phyloP scores from a whole-genome alignment of 2,113 vertebrate genomes.

The Marcusenius ussheri region DNA sequence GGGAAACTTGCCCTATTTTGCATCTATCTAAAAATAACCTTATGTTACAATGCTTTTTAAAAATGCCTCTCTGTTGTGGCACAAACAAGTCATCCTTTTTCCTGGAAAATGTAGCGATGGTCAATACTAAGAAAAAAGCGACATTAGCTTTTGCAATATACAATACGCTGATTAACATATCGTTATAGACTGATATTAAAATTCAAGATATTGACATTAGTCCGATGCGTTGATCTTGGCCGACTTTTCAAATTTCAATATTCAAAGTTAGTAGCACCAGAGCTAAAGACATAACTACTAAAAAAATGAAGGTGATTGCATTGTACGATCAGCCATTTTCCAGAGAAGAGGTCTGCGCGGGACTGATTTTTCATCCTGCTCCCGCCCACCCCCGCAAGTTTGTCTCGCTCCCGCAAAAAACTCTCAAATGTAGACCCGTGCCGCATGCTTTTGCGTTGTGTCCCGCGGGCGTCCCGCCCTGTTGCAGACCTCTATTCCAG shows the following conservation, averaged over 20 bases:
- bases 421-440: too few species aligned
- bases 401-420: too few species aligned
- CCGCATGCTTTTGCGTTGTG: too few species aligned
- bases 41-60: background rate
- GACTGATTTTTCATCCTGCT: too few species aligned
- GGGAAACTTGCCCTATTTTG: background rate
- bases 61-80: background rate
- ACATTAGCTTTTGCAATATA: background rate
- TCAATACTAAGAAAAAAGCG: background rate
- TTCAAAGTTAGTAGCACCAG: background rate
- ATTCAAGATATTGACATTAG: background rate
- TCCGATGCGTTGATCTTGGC: background rate
- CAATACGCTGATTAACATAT: background rate
- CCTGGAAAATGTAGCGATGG: background rate
- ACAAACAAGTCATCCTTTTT: background rate
- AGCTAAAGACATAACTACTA: background rate
- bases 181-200: background rate
- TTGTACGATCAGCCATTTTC: background rate
- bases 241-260: background rate
- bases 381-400: too few species aligned
- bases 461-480: too few species aligned
- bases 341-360: too few species aligned
- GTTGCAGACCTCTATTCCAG: background rate
- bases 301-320: background rate
- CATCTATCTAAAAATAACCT: background rate